Base-by-base conservation (phyloP, 1,140 invertebrate genomes). In the Campoletis sonorensis region DNA sequence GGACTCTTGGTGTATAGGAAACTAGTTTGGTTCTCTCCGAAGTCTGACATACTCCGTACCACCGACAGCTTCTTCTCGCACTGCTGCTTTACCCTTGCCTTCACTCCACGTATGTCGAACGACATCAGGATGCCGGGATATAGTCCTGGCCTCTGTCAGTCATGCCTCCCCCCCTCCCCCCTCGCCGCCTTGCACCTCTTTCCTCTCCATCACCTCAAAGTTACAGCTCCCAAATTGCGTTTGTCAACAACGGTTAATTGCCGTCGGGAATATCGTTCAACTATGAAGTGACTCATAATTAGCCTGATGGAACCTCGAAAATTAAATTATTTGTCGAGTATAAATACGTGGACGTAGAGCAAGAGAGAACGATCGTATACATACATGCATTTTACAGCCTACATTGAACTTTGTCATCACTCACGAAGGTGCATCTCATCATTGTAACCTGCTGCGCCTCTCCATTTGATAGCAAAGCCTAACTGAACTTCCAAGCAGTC, bases 231-330 rank as follows among this genome's bases (percentile, higher is more conserved):
- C 83, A 90, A 92, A 92, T 92, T 92, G 89, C 86, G 87, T 91
- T 91, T 89, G 88, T 91, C 89, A 91, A 91, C 89, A 90, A 86
- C 78, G 81, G 85, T 88, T 91, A 91, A 91, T 92, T 91, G 90
- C 90, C 87, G 83, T 76, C 75, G 86, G 86, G 88, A 90, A 89
- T 90, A 90, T 90, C 88, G 88, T 86, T 85, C 82, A 84, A 85
- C 87, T 89, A 89, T 90, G 84, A 91, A 91, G 90, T 86, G 87
- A 87, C 87, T 90, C 84, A 86, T 90, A 90, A 90, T 91, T 91
- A 91, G 85, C 82, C 79, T 83, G 85, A 91, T 89, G 88, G 85
- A 89, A 86, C 84, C 83, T 80, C 23, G 40, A 79, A 72, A 90
- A 91, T 89, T 84, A 33, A 89, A 91, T 92, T 91, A 91, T 88